Evolutionary conservation across 2,113 vertebrate genomes (phyloP), one percentile per base, ranked within the genome.

Genomic region (Saguinus imperator): DNA sequence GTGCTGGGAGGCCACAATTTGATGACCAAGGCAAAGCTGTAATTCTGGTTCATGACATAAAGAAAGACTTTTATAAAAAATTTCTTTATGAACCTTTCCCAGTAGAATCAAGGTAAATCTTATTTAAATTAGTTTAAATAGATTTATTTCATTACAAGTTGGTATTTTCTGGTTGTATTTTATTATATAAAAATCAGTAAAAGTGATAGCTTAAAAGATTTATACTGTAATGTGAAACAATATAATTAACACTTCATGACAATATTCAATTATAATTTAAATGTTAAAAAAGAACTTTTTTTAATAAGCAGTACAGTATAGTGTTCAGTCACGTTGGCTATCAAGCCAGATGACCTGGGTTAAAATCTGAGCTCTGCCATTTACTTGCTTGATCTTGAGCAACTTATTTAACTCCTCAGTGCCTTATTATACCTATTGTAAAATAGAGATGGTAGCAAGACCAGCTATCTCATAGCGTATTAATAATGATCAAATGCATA

Each of bases 51-150:
- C 99, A 99, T 90, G 99, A 99, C 98, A 99, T 99, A 97, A 99
- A 99, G 98, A 99, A 99, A 98, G 99, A 99, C 97, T 99, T 99
- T 98, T 99, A 99, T 98, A 99, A 99, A 98, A 99, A 99, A 98
- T 99, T 99, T 96, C 99, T 99, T 68, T 99, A 99, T 93, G 99
- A 99, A 95, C 99, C 99, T 32, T 99, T 99, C 96, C 99, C 99
- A 77, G 99, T 99, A 23, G 99, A 99, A 98, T 99, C 99, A 97
- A 99, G 99, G 99, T 99, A 98, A 98, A 95, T 79, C 88, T 94
- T 85, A 21, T 88, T 9, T 84, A 83, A 82, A 88, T 61, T 85
- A 66, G 64, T 64, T 90, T 94, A 75, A 94, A 79, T 68, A 3
- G 48, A 80, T 95, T 92, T 17, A 61, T 93, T 89, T 93, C 32